Base-by-base conservation (phyloP, 2,113 vertebrate genomes). In the Ardeotis arabs region DNA sequence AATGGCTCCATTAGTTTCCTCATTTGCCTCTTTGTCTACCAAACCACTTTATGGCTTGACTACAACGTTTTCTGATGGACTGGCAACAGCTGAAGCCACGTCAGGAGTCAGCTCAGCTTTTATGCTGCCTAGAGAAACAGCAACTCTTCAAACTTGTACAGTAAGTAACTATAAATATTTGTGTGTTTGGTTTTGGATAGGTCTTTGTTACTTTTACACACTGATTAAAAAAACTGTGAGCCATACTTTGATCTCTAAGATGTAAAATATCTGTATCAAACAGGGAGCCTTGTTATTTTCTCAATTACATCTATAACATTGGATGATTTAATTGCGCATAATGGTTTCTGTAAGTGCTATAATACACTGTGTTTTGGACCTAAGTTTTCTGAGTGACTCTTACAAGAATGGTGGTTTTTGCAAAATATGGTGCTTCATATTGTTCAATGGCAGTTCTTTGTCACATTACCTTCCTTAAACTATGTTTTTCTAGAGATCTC, bases 131-230 rank as follows among this genome's bases (percentile, higher is more conserved):
- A 41, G 7, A 50, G 96, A 97, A 93, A 90, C 83, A 78, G 72
- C 85, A 41, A 44, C 79, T 22, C 79, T 95, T 17, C 94, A 92
- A 28, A 31, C 91, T 56, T 98, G 98, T 88, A 91, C 97, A 31
- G 98, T 98, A 86, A 98, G 98, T 98, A 93, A 64, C 15, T 79
- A 22, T 6, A 72, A 68, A 66, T 56, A 64, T 58, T 75, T 21
- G 31, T 66, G 10, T 50, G 5, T 22, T 58, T 67, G 14, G 27
- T 29, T 87, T 89, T 67, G 13, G 69, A 20, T 66, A 25, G 39
- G 3, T 16, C 37, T 76, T 91, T 8, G 3, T 89, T 76, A 52
- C 17, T 53, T 72, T 33, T 29, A 11, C 19, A 33, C 4, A 31
- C 25, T 27, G 24, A 33, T 75, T 10, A 68, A 56, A 83, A 67